These are phyloP conservation scores for Andrena praecox DNA, from an alignment of 2,888 invertebrate species.

Conservation along the genomic window DNA sequence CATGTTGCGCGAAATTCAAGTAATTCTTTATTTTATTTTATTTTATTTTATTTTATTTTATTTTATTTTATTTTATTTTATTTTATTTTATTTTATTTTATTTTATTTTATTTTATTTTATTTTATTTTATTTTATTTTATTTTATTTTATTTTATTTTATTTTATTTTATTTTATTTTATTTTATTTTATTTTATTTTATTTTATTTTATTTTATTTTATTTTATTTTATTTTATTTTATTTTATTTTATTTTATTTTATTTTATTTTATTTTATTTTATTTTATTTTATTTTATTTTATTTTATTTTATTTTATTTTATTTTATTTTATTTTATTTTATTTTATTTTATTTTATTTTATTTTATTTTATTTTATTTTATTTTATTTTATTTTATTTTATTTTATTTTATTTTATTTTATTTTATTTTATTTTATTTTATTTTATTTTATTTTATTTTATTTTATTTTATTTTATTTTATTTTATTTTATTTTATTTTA, in stretches of 20 bases:
- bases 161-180: neutral
- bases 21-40: constrained; percentile 3
- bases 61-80: neutral
- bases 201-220: too few species aligned
- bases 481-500: constrained; percentile 5
- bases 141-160: neutral
- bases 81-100: neutral
- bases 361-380: neutral
- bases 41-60: neutral
- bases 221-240: neutral
- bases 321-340: neutral
- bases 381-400: neutral
- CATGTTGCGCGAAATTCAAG: neutral
- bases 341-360: neutral
- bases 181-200: neutral
- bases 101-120: too few species aligned
- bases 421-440: constrained; percentile 5
- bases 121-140: neutral
- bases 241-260: neutral
- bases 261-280: neutral
- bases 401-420: constrained; percentile 5
- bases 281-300: neutral
- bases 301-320: too few species aligned
- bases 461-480: constrained; percentile 5
- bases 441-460: constrained; percentile 5